phyloP scores from a whole-genome alignment of 2,113 vertebrate species.

The Microcebus jonahi region DNA sequence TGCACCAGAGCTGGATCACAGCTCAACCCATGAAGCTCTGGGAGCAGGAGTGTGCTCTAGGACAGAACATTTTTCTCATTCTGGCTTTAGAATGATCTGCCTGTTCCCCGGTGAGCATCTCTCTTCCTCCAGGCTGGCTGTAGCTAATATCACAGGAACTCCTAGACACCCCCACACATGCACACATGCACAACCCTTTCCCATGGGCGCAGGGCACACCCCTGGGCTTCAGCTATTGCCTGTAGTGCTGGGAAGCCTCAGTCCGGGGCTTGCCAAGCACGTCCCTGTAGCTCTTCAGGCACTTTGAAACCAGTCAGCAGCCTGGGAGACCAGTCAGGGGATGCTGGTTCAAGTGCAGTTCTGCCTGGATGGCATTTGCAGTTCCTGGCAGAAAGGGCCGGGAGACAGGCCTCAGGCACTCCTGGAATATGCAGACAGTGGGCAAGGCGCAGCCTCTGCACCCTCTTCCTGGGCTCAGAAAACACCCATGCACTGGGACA shows the following conservation, averaged over 20 bases:
- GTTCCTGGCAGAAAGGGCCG: neutral
- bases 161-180: neutral
- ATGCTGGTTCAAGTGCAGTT: neutral
- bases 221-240: neutral
- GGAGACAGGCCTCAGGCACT: neutral
- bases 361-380: neutral
- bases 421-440: neutral
- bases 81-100: neutral
- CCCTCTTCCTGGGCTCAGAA: neutral
- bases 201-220: neutral
- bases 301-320: slow-evolving; percentile 7
- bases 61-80: neutral
- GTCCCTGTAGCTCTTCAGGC: neutral
- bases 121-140: neutral
- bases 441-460: neutral
- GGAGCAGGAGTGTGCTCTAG: neutral
- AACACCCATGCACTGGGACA: neutral
- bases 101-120: fast-evolving
- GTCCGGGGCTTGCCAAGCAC: neutral
- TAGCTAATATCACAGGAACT: neutral
- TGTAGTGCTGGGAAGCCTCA: neutral
- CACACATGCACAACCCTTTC: neutral
- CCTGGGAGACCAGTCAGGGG: neutral
- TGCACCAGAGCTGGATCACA: neutral
- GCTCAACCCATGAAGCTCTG: neutral